Evolutionary conservation across 1,140 invertebrate species (phyloP).

Genomic region (Ridgeia piscesae): DNA sequence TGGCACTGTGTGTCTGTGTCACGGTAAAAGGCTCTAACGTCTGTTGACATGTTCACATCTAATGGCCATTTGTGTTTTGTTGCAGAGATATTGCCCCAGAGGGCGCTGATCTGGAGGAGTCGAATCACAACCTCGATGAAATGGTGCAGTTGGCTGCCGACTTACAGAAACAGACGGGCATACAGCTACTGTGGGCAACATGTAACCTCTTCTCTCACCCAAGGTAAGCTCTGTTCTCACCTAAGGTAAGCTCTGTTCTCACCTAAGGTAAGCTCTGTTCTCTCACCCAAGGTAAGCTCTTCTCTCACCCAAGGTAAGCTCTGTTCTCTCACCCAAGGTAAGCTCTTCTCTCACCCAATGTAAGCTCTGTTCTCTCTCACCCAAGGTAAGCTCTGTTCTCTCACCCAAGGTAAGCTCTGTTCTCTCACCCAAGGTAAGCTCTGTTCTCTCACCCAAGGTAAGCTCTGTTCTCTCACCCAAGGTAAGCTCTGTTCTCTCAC

Average conservation of each 20-base stretch:
- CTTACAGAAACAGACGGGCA: conserved; percentile 62
- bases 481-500: too few species aligned
- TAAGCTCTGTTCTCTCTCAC: conserved; percentile 65
- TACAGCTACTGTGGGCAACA: conserved; percentile 68
- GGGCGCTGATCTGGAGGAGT: conserved; percentile 59
- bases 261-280: conserved; percentile 63
- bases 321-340: conserved; percentile 65
- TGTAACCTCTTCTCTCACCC: conserved; percentile 65
- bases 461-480: conserved; percentile 62
- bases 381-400: conserved; percentile 64
- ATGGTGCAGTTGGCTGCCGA: conserved; percentile 64
- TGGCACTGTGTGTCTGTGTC: neutral
- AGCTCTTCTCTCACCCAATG: too few species aligned
- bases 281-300: too few species aligned
- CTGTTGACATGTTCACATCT: neutral
- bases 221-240: conserved; percentile 64
- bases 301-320: conserved; percentile 63
- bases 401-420: conserved; percentile 63
- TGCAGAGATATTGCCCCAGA: conserved; percentile 55
- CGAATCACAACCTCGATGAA: conserved; percentile 64
- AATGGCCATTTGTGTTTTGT: neutral
- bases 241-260: conserved; percentile 65
- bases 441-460: conserved; percentile 65
- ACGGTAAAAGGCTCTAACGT: neutral
- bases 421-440: conserved; percentile 63